These are phyloP conservation scores for Hiodon tergisus DNA, from an alignment of 2,113 vertebrate species.

Conservation along the genomic window DNA sequence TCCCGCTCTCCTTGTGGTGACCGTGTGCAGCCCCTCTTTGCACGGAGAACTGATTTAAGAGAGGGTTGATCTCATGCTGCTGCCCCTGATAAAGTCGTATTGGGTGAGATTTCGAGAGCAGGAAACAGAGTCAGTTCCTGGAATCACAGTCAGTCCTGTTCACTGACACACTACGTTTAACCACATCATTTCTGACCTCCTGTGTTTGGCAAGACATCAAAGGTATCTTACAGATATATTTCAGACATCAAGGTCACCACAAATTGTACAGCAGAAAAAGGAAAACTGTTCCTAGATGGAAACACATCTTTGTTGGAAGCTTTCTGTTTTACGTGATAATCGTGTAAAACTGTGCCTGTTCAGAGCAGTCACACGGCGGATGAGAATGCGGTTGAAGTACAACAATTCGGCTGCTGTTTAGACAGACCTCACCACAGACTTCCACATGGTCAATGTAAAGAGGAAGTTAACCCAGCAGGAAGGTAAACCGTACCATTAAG, in stretches of 20 bases:
- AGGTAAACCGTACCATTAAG: not conserved
- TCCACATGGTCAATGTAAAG: not conserved
- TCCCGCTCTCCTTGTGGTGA: not conserved
- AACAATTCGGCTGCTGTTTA: not conserved
- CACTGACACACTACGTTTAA: not conserved
- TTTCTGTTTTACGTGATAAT: not conserved
- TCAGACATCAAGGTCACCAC: conserved; percentile 6
- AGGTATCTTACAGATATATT: not conserved
- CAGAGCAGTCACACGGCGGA: not conserved
- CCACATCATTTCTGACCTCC: not conserved
- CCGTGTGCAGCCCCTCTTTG: no score
- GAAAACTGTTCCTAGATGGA: not conserved
- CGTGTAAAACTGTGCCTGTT: not conserved
- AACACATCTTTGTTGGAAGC: not conserved
- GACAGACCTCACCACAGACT: conserved; percentile 14
- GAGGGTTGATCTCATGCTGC: no score
- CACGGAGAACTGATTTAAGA: no score
- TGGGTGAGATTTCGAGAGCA: no score
- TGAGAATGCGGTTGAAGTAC: not conserved
- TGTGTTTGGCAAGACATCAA: not conserved
- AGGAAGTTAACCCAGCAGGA: not conserved
- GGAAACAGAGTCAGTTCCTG: no score
- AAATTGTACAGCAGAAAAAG: conserved; percentile 3
- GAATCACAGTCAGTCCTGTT: not conserved
- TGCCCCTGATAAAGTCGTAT: no score